Evolutionary conservation across 2,888 invertebrate species (phyloP).

Genomic region (Metopia argyrocephala): DNA sequence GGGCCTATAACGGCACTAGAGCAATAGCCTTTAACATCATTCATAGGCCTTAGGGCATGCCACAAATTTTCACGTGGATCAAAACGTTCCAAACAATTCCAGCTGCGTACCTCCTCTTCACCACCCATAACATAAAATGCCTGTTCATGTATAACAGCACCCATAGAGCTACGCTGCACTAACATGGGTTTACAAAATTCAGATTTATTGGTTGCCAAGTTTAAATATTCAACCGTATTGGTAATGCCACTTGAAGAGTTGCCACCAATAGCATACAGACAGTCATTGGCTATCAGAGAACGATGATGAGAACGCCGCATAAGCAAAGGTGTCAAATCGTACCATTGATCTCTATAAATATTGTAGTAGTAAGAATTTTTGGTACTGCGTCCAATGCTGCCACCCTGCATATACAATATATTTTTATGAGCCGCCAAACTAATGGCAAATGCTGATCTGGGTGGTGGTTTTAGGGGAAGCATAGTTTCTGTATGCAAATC

Average conservation of each 20-base stretch:
- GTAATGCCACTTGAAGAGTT: slow-evolving; percentile 68
- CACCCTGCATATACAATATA: slow-evolving; percentile 71
- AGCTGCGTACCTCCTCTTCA: slow-evolving; percentile 69
- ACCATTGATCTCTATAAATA: slow-evolving; percentile 71
- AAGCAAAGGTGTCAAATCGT: slow-evolving; percentile 66
- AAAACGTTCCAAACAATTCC: slow-evolving; percentile 70
- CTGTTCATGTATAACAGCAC: slow-evolving; percentile 69
- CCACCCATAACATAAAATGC: slow-evolving; percentile 72
- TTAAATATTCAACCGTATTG: slow-evolving; percentile 69
- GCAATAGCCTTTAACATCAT: slow-evolving; percentile 71
- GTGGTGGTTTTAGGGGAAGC: slow-evolving; percentile 67
- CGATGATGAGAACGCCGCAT: slow-evolving; percentile 71
- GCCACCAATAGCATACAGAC: slow-evolving; percentile 71
- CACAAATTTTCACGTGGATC: slow-evolving; percentile 70
- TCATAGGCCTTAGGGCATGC: slow-evolving; percentile 68
- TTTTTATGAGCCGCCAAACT: slow-evolving; percentile 69
- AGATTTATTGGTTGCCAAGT: slow-evolving; percentile 67
- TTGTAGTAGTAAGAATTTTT: slow-evolving; percentile 70
- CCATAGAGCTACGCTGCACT: slow-evolving; percentile 71
- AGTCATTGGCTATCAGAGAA: slow-evolving; percentile 68
- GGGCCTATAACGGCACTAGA: slow-evolving; percentile 69
- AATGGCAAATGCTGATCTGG: slow-evolving; percentile 69
- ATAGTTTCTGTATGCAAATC: slow-evolving; percentile 67
- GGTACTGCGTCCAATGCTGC: slow-evolving; percentile 68
- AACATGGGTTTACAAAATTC: slow-evolving; percentile 69